Base-by-base conservation (phyloP, 2,113 vertebrate species). In the Nansenia antarctica region DNA sequence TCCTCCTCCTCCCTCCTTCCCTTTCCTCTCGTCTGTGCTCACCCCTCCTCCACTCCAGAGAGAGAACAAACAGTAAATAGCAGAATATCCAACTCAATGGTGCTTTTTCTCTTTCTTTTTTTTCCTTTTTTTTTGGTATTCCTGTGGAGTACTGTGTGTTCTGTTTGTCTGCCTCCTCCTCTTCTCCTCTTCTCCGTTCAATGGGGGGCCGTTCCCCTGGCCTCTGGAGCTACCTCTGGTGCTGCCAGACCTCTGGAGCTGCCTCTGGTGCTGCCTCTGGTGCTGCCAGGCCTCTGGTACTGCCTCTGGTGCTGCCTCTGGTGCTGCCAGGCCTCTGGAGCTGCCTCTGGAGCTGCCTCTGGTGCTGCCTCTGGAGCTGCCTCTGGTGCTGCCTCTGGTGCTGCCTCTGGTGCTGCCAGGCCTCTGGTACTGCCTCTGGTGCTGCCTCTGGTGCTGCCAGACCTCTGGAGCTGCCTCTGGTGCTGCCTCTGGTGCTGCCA, bases 321-420 rank as follows among this genome's bases (percentile, higher is more conserved):
- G 95, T 96, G 95, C 94, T 95, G 90, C 80, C 71, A 72, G 91
- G 87, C 73, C 65, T 84, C 89, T 91, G 94, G 95, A 96, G 95
- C 94, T 95, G 90, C 80, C 71, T n/a, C n/a, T n/a, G n/a, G n/a
- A n/a, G n/a, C n/a, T n/a, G 66, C 73, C 65, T 84, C 89, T 91
- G 94, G 95, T 96, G 95, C 94, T 95, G 90, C 80, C 71, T n/a
- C n/a, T n/a, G n/a, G n/a, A n/a, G n/a, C n/a, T n/a, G 66, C 73
- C 65, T 84, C 89, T 91, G 94, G 95, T 96, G 95, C 94, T 95
- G 90, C 80, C 71, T n/a, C n/a, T n/a, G n/a, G n/a, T n/a, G n/a
- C n/a, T n/a, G 66, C 73, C 65, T 84, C 89, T 91, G 94, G 95
- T 96, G 95, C 94, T 95, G 90, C 80, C 71, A 72, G 91, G 87